Conservation (phyloP, 2,888 invertebrate species). For the Drosophila mercatorum region DNA sequence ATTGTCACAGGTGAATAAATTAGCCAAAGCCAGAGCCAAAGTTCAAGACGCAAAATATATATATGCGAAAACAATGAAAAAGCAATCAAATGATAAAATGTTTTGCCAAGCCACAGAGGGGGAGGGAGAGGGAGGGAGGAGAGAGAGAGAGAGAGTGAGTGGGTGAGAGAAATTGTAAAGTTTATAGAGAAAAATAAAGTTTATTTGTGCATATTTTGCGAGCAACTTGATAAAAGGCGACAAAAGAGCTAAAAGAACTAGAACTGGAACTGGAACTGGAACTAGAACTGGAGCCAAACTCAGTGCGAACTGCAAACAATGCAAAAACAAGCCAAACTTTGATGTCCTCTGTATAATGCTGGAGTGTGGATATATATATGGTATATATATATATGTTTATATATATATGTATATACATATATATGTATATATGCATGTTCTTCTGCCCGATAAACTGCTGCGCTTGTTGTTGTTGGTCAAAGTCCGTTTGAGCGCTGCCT, state of each 20-base stretch:
- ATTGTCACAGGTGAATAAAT: conserved; percentile 41
- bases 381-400: not conserved
- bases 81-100: conserved; percentile 68
- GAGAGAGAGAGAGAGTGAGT: conserved; percentile 9
- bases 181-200: conserved; percentile 46
- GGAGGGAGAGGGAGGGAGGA: conserved; percentile 12
- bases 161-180: conserved; percentile 43
- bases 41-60: conserved; percentile 39
- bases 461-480: conserved; percentile 32
- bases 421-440: not conserved
- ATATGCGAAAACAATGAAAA: conserved; percentile 76
- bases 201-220: conserved; percentile 47
- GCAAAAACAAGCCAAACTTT: conserved; percentile 51
- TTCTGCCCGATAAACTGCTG: conserved; percentile 64
- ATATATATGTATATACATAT: not conserved
- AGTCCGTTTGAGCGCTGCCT: conserved; percentile 14
- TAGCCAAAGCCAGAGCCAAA: not conserved
- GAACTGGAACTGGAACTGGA: conserved; percentile 2
- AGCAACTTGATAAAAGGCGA: conserved; percentile 37
- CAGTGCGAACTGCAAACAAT: conserved; percentile 65
- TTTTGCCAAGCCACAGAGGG: conserved; percentile 21
- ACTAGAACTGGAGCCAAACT: conserved; percentile 35
- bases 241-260: not conserved
- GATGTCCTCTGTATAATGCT: conserved; percentile 65
- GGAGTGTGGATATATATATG: conserved; percentile 3